These are phyloP conservation scores for Phymatocera aterrima DNA, from an alignment of 2,888 invertebrate species.

Conservation along the genomic window DNA sequence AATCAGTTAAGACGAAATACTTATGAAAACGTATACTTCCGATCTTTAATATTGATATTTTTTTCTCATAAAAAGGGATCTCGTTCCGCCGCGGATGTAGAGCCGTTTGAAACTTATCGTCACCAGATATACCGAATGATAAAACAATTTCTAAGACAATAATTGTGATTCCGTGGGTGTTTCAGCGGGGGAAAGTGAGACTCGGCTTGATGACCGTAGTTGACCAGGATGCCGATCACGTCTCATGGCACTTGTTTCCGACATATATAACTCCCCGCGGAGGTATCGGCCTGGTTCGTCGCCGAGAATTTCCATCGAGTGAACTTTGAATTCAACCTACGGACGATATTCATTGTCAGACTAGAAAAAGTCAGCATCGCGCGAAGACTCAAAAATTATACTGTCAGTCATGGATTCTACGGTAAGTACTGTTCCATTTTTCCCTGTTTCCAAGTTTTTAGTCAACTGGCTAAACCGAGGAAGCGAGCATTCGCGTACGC, in stretches of 20 bases:
- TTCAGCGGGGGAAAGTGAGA: constrained; percentile 20
- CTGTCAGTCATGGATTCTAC: background rate
- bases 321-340: background rate
- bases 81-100: no score
- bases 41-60: no score
- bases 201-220: constrained; percentile 11
- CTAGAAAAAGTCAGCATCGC: background rate
- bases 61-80: no score
- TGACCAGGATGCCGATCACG: constrained; percentile 28
- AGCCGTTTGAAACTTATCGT: background rate
- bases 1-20: no score
- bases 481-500: no score
- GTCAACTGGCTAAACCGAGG: no score
- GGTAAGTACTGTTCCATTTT: background rate
- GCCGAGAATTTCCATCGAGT: background rate
- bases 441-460: background rate
- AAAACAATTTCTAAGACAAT: background rate
- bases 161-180: background rate
- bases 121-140: background rate
- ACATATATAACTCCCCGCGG: constrained; percentile 67
- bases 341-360: background rate
- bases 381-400: background rate
- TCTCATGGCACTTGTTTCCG: constrained; percentile 61
- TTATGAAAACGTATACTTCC: no score
- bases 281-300: constrained; percentile 30